These are phyloP conservation scores for Nymphalis io DNA, from an alignment of 1,140 invertebrate genomes.

Conservation along the genomic window DNA sequence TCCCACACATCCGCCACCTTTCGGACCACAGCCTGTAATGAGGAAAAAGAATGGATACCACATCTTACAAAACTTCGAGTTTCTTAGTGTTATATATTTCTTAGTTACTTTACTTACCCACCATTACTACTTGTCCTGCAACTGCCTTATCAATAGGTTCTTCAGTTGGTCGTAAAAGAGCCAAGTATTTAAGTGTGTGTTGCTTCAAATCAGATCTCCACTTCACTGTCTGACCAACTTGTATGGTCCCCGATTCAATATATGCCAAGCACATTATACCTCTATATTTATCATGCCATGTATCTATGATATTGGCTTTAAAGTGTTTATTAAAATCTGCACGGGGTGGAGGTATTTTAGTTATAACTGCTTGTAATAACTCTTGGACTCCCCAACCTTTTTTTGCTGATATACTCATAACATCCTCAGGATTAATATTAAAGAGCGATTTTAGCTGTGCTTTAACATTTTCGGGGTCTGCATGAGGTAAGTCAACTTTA, in stretches of 20 bases:
- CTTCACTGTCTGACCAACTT: slow-evolving; percentile 83
- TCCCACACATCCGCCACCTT: slow-evolving; percentile 72
- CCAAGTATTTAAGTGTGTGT: slow-evolving; percentile 91
- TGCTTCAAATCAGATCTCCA: slow-evolving; percentile 84
- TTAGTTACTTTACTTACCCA: slow-evolving; percentile 64
- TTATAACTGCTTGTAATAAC: slow-evolving; percentile 89
- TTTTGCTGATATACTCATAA: slow-evolving; percentile 92
- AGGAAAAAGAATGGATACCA: not conserved
- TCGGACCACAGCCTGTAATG: slow-evolving; percentile 68
- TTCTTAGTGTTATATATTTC: not conserved
- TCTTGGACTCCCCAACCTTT: slow-evolving; percentile 89
- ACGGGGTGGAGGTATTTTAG: slow-evolving; percentile 88
- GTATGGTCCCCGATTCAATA: slow-evolving; percentile 87
- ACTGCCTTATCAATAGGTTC: slow-evolving; percentile 84
- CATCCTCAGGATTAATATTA: slow-evolving; percentile 86
- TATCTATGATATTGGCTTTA: slow-evolving; percentile 94
- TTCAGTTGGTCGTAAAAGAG: slow-evolving; percentile 90
- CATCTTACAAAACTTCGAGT: no score
- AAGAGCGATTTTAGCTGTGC: slow-evolving; percentile 92
- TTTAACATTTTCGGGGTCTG: slow-evolving; percentile 90
- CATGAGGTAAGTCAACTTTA: slow-evolving; percentile 97
- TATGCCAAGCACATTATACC: slow-evolving; percentile 92
- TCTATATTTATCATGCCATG: slow-evolving; percentile 94
- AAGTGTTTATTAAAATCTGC: slow-evolving; percentile 84
- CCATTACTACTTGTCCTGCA: slow-evolving; percentile 82